Evolutionary conservation across 2,113 vertebrate genomes (phyloP).

Genomic region (Picathartes gymnocephalus): DNA sequence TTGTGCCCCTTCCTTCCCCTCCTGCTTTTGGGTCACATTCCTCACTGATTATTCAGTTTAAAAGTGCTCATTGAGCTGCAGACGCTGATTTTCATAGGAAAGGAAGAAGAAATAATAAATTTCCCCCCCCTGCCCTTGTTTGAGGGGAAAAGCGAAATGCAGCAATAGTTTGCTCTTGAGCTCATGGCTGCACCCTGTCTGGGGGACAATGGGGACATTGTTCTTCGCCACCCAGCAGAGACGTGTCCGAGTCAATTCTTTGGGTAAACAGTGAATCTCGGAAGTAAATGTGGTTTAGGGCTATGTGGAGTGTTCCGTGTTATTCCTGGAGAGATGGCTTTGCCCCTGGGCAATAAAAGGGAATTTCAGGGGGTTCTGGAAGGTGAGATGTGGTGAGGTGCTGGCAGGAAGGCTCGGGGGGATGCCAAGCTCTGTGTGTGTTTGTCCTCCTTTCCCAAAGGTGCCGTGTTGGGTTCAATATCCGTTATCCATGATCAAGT

Average conservation of each 20-base stretch:
- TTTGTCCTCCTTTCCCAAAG: background rate
- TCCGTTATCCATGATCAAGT: rapidly evolving
- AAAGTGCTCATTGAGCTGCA: background rate
- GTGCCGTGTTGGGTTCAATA: background rate
- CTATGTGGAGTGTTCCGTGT: background rate
- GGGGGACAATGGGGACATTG: constrained; percentile 11
- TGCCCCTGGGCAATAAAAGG: background rate
- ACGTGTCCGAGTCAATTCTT: background rate
- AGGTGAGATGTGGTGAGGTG: background rate
- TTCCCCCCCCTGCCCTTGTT: background rate
- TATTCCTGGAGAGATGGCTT: background rate
- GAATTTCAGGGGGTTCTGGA: background rate
- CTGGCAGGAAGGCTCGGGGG: background rate
- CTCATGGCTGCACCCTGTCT: background rate
- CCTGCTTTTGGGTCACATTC: background rate
- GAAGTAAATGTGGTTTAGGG: background rate
- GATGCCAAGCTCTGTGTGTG: background rate
- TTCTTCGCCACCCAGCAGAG: background rate
- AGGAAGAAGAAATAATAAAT: background rate
- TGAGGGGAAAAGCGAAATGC: background rate
- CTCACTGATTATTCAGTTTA: background rate
- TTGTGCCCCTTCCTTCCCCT: background rate
- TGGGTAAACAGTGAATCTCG: background rate
- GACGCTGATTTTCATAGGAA: background rate
- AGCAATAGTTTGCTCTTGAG: background rate